phyloP scores from a whole-genome alignment of 2,888 invertebrate species.

The Aquatica leii region DNA sequence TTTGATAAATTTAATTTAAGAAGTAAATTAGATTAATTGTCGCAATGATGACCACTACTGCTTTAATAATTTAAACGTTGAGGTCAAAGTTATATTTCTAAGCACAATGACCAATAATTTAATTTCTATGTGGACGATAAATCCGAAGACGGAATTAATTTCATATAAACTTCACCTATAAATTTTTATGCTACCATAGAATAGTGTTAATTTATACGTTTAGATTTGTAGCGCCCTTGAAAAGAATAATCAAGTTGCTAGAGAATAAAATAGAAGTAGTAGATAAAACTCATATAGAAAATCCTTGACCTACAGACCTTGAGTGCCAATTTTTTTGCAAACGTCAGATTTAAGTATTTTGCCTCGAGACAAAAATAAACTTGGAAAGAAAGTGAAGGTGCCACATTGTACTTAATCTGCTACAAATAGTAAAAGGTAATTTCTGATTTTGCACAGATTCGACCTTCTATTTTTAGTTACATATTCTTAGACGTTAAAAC shows the following conservation, averaged over 20 bases:
- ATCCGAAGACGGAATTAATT: too few relatives aligned
- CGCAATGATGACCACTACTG: too few relatives aligned
- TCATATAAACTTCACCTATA: too few relatives aligned
- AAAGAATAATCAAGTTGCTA: neutral
- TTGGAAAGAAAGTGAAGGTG: conserved; percentile 27
- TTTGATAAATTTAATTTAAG: too few relatives aligned
- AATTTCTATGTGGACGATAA: neutral
- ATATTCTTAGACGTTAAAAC: neutral
- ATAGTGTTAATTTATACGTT: too few relatives aligned
- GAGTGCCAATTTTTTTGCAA: conserved; percentile 17
- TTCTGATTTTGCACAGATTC: conserved; percentile 1
- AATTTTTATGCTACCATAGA: too few relatives aligned
- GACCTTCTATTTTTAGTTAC: conserved; percentile 5
- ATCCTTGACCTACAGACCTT: conserved; percentile 31
- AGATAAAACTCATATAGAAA: neutral
- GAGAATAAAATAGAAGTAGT: neutral
- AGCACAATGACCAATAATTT: conserved; percentile 11
- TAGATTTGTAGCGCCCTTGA: too few relatives aligned
- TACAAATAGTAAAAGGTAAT: neutral
- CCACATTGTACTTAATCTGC: neutral
- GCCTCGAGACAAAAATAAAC: conserved; percentile 23
- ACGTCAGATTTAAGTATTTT: neutral
- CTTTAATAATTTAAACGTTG: neutral
- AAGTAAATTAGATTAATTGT: too few relatives aligned
- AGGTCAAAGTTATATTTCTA: conserved; percentile 11